Conservation (phyloP, 2,113 vertebrate species). For the Coptodon bakossiorum region DNA sequence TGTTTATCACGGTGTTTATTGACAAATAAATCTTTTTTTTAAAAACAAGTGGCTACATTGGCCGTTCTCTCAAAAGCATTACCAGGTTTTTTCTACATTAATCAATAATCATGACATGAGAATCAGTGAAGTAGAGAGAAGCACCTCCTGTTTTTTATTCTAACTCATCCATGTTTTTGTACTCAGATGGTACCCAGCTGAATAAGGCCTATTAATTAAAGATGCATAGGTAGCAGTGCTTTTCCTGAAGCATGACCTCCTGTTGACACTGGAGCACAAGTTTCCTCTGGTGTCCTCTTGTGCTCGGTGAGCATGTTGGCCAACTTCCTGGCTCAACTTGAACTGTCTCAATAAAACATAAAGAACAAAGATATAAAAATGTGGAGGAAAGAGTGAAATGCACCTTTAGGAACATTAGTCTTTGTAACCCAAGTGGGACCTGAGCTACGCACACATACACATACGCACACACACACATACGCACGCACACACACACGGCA, state of each 20-base stretch:
- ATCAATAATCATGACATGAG: slow-evolving; percentile 34
- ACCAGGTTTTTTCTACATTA: slow-evolving; percentile 5
- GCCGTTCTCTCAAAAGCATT: neutral
- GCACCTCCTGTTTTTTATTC: slow-evolving; percentile 54
- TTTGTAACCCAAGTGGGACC: slow-evolving; percentile 56
- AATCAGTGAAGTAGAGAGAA: slow-evolving; percentile 41
- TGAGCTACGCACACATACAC: slow-evolving; percentile 23
- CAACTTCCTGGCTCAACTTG: slow-evolving; percentile 65
- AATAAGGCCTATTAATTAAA: slow-evolving; percentile 66
- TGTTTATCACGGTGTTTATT: neutral
- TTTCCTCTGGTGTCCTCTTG: slow-evolving; percentile 64
- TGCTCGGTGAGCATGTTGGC: slow-evolving; percentile 54
- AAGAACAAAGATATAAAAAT: slow-evolving; percentile 69
- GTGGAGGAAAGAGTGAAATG: slow-evolving; percentile 55
- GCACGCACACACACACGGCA: slow-evolving; percentile 26
- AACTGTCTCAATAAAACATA: slow-evolving; percentile 69
- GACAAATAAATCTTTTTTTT: neutral
- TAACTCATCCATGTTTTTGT: slow-evolving; percentile 52
- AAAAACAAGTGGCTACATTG: neutral
- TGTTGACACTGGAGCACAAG: slow-evolving; percentile 63
- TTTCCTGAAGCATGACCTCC: slow-evolving; percentile 60
- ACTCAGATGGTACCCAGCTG: slow-evolving; percentile 48
- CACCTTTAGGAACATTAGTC: slow-evolving; percentile 70
- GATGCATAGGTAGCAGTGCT: slow-evolving; percentile 53
- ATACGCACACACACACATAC: neutral